phyloP scores from a whole-genome alignment of 2,113 vertebrate genomes.

The Prunella himalayana region DNA sequence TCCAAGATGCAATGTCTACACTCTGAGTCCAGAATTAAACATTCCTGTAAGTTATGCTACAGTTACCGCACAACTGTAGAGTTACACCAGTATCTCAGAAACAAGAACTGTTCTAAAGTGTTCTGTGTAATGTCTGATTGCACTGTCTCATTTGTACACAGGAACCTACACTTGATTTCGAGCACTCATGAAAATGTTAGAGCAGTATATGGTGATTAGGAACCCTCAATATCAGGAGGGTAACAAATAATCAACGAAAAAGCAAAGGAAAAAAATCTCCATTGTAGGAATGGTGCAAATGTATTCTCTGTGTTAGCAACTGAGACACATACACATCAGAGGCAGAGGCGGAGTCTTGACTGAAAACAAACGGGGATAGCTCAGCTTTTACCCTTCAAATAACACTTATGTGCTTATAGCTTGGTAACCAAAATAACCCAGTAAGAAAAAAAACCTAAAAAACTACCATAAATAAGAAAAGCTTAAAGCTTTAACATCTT shows the following conservation, averaged over 20 bases:
- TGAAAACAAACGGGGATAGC: not conserved
- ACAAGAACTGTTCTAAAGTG: not conserved
- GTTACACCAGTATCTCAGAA: not conserved
- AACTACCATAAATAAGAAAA: not conserved
- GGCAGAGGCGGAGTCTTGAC: not conserved
- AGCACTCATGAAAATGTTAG: fast-evolving
- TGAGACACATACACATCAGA: fast-evolving
- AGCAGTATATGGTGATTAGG: fast-evolving
- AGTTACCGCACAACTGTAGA: not conserved
- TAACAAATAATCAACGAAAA: not conserved
- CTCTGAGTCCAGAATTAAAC: not conserved
- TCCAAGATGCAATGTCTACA: not conserved
- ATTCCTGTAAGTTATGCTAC: not conserved
- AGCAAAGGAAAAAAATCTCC: not conserved
- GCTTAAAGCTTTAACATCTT: not conserved
- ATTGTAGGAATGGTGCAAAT: not conserved
- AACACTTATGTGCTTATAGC: not conserved
- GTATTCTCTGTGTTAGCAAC: fast-evolving
- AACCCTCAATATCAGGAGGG: fast-evolving
- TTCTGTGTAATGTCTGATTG: not conserved
- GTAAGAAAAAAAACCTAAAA: fast-evolving
- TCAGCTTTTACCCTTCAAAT: not conserved
- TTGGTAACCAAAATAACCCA: not conserved
- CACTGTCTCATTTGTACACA: not conserved
- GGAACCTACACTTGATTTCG: not conserved